A percentile compares a stretch with the other conserved stretches of the same genome.
Evolutionary conservation across 2,113 vertebrate species (phyloP).

Genomic region (Raja brachyura): DNA sequence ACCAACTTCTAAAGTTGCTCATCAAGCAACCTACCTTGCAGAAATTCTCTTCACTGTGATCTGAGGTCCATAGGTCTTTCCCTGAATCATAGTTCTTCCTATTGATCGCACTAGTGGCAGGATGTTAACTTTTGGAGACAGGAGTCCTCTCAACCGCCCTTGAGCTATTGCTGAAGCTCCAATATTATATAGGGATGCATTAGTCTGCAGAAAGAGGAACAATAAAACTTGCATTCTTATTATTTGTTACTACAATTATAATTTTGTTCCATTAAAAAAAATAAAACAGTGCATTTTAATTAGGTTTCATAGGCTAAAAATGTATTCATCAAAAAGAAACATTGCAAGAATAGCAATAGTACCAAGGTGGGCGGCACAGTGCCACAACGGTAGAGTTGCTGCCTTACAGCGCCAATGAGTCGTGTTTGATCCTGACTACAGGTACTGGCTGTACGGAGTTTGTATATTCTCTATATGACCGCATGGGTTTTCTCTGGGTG

Average conservation of each 20-base stretch:
- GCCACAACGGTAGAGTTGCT: too few species aligned
- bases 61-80: constrained; percentile 70
- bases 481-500: too few species aligned
- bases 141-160: constrained; percentile 63
- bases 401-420: too few species aligned
- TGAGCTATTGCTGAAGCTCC: constrained; percentile 62
- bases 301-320: background rate
- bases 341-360: background rate
- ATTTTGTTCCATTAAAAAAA: background rate
- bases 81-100: constrained; percentile 68
- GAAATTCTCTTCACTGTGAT: constrained; percentile 70
- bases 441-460: too few species aligned
- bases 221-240: background rate
- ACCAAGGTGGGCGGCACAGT: background rate
- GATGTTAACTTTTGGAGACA: constrained; percentile 69
- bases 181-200: constrained; percentile 60
- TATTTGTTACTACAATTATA: background rate
- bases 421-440: too few species aligned
- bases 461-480: too few species aligned
- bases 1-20: background rate
- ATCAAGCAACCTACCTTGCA: constrained; percentile 50
- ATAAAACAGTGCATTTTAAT: background rate
- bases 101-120: constrained; percentile 67
- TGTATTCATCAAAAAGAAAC: background rate
- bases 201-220: constrained; percentile 48